Conservation (phyloP, 30 jellyfish, hydroid and myxozoan species). For the Clytia hemisphaerica region DNA sequence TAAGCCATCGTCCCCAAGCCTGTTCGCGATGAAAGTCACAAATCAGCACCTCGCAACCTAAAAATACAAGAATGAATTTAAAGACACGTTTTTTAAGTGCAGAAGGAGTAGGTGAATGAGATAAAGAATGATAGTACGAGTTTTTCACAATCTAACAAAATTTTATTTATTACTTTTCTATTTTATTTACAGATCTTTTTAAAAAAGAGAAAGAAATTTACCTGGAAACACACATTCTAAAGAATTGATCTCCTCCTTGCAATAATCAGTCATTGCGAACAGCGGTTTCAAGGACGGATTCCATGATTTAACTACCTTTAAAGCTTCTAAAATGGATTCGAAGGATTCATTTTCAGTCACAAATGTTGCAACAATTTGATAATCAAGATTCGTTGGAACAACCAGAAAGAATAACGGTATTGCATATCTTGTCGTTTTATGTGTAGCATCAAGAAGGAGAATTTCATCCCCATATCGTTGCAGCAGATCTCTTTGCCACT, state of each 20-base stretch:
- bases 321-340: slow-evolving; percentile 4
- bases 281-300: slow-evolving; percentile 15
- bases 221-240: slow-evolving; percentile 2
- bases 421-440: slow-evolving; percentile 36
- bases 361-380: slow-evolving; percentile 40
- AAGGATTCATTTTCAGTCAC: slow-evolving; percentile 27
- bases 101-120: too few species aligned
- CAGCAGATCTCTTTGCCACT: slow-evolving; percentile 35
- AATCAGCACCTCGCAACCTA: slow-evolving; percentile 5
- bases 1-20: background rate
- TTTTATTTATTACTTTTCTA: too few species aligned
- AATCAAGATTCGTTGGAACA: slow-evolving; percentile 39
- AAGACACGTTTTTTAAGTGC: too few species aligned
- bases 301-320: slow-evolving; percentile 9
- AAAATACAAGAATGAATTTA: too few species aligned
- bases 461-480: slow-evolving; percentile 41
- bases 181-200: background rate
- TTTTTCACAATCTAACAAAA: too few species aligned
- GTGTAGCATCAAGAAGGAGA: slow-evolving; percentile 36
- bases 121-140: too few species aligned
- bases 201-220: too few species aligned
- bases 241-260: slow-evolving; percentile 33
- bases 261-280: slow-evolving; percentile 27
- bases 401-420: slow-evolving; percentile 41
- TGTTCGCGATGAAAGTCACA: slow-evolving; percentile 28